phyloP scores from a whole-genome alignment of 1,140 invertebrate genomes.

The Asbolus verrucosus region DNA sequence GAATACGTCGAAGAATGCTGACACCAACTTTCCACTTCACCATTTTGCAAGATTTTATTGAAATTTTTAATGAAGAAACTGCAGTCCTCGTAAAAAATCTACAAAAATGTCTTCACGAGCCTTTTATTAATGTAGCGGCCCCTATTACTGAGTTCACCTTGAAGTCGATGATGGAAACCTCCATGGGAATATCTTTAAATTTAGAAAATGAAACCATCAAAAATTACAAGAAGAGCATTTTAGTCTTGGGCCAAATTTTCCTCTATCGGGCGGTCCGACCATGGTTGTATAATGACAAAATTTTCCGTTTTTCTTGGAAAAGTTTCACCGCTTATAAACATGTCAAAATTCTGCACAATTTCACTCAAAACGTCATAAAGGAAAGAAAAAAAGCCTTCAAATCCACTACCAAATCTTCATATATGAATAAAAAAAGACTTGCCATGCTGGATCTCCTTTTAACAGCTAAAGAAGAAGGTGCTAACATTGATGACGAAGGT shows the following conservation, averaged over 20 bases:
- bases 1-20: conserved; percentile 73
- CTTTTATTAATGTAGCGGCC: conserved; percentile 68
- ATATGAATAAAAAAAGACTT: conserved; percentile 69
- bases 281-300: conserved; percentile 69
- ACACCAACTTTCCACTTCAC: conserved; percentile 84
- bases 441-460: conserved; percentile 87
- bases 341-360: conserved; percentile 72
- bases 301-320: conserved; percentile 67
- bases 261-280: conserved; percentile 70
- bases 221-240: conserved; percentile 72
- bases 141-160: conserved; percentile 71
- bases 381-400: conserved; percentile 42
- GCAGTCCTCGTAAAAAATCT: conserved; percentile 65
- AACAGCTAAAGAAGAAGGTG: conserved; percentile 67
- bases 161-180: conserved; percentile 82
- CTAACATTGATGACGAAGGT: too few relatives aligned
- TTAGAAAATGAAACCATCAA: conserved; percentile 70
- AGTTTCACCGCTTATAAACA: conserved; percentile 66
- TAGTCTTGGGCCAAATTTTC: conserved; percentile 65
- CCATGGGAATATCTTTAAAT: conserved; percentile 81
- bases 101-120: conserved; percentile 64
- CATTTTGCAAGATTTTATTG: conserved; percentile 79
- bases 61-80: conserved; percentile 74
- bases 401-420: too few relatives aligned
- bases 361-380: conserved; percentile 68